These are phyloP conservation scores for Gymnothorax reevesii DNA, from an alignment of 2,797 vertebrate species.

Conservation along the genomic window DNA sequence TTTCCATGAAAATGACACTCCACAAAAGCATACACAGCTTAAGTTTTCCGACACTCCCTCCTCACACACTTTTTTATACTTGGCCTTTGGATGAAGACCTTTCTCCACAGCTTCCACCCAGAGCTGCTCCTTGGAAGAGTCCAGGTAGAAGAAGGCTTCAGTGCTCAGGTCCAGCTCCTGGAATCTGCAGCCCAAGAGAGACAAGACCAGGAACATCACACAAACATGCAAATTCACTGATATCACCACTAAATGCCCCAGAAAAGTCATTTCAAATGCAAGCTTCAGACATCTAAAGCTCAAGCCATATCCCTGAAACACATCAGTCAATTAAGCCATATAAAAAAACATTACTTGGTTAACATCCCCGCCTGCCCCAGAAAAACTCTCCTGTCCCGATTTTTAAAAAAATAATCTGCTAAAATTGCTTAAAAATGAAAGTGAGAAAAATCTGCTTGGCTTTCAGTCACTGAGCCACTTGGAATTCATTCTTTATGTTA, in stretches of 20 bases:
- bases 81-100: conserved; percentile 82
- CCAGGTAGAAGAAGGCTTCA: conserved; percentile 96
- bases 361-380: no score
- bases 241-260: background rate
- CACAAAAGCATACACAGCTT: background rate
- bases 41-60: background rate
- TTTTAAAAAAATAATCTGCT: no score
- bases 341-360: no score
- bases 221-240: background rate
- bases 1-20: background rate
- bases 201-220: background rate
- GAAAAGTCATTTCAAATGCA: background rate
- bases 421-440: no score
- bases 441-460: no score
- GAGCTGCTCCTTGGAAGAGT: conserved; percentile 90
- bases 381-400: no score
- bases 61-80: conserved; percentile 84
- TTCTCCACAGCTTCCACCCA: conserved; percentile 88
- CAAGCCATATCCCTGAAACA: background rate
- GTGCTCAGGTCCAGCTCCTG: conserved; percentile 98
- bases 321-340: background rate
- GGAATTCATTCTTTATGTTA: no score
- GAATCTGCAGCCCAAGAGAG: conserved; percentile 73
- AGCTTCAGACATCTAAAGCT: background rate
- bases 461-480: no score